phyloP scores from a whole-genome alignment of 1,140 invertebrate species.

The Drosophila miranda region DNA sequence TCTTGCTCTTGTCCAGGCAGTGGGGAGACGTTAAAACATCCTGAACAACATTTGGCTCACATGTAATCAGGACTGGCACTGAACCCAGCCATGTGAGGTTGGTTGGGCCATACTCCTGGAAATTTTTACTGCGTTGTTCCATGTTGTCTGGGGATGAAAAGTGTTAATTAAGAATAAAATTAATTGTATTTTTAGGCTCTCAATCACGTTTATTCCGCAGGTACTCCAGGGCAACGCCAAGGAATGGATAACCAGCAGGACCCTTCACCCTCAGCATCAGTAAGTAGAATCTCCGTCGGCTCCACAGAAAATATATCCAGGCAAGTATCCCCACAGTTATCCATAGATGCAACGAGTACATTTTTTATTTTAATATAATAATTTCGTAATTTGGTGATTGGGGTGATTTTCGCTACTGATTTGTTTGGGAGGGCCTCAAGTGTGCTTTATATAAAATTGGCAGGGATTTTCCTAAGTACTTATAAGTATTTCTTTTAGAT shows the following conservation, averaged over 20 bases:
- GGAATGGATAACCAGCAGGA: constrained; percentile 45
- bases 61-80: constrained; percentile 34
- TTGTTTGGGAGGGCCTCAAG: too few species aligned
- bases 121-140: background rate
- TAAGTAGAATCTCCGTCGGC: constrained; percentile 57
- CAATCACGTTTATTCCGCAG: constrained; percentile 24
- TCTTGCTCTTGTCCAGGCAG: constrained; percentile 36
- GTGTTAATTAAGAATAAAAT: background rate
- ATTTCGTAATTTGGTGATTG: too few species aligned
- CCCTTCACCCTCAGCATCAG: constrained; percentile 56
- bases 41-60: constrained; percentile 44
- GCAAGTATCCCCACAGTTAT: constrained; percentile 11
- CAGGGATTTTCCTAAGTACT: too few species aligned
- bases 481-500: background rate
- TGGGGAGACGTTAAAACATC: constrained; percentile 51
- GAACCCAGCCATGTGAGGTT: constrained; percentile 53
- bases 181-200: background rate
- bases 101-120: constrained; percentile 40
- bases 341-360: constrained; percentile 14
- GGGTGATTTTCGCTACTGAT: too few species aligned
- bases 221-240: constrained; percentile 37
- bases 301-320: constrained; percentile 69
- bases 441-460: too few species aligned
- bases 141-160: constrained; percentile 1
- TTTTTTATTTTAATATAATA: background rate